Conservation (phyloP, 2,888 invertebrate species). For the Pristionchus entomophagus region DNA sequence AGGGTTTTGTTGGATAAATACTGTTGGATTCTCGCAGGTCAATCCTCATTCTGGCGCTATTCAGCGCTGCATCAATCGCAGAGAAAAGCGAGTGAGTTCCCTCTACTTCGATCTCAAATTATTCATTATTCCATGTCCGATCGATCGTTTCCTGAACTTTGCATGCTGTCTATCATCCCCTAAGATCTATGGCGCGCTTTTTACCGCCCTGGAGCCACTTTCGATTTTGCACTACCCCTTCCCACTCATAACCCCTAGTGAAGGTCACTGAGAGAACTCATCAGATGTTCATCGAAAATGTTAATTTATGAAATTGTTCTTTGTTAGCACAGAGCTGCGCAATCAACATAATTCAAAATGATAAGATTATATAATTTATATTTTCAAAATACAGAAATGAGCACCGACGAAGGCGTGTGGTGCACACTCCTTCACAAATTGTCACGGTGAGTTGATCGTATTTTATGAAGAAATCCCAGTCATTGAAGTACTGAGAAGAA, state of each 20-base stretch:
- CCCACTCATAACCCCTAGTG: not conserved
- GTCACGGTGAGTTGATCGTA: not conserved
- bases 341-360: not conserved
- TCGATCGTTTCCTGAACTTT: not conserved
- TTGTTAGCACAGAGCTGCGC: too few species aligned
- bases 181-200: not conserved
- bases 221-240: conserved; percentile 34
- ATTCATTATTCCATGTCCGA: too few species aligned
- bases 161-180: not conserved
- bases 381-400: not conserved
- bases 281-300: not conserved
- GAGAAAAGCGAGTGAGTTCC: not conserved
- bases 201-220: not conserved
- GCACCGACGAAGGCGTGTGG: not conserved
- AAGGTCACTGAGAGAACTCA: not conserved
- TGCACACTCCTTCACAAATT: conserved; percentile 10
- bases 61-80: not conserved
- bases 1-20: too few species aligned
- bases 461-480: not conserved
- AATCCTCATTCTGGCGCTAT: not conserved
- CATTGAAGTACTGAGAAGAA: too few species aligned
- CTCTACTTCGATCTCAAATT: not conserved
- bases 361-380: not conserved
- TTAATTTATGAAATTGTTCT: too few species aligned
- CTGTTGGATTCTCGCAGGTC: conserved; percentile 27